Evolutionary conservation across 53 echinoderm and acorn worm genomes (phyloP), one percentile per base, ranked within the genome.

Genomic region (Hippasteria phrygiana): DNA sequence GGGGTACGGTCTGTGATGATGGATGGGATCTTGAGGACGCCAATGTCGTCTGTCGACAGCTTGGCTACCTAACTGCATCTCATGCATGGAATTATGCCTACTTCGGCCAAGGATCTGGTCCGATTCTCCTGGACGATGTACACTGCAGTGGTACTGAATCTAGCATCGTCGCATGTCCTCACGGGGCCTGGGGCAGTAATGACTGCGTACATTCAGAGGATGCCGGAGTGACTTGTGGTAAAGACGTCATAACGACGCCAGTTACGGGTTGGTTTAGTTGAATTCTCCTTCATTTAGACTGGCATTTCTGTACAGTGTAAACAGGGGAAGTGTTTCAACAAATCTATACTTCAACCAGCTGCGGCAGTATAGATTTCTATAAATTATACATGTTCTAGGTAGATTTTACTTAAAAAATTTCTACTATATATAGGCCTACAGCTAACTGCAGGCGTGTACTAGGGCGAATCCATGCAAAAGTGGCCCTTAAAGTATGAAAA

Each of bases 141-240:
- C 0, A n/a, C 1, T 41, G 39, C 41, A 0, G n/a, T 18, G 40
- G 72, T 18, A 18, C 17, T 5, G 39, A 72, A 72, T 40, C 24
- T 8, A 72, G 18, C 72, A 41, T 40, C 3, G 42, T 22, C 10
- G 13, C 34, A 8, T 71, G 86, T 5, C 18, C 2, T 43, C 40
- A 71, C 37, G 3, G 12, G 8, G 71, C 4, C 2, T 86, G 71
- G 71, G 33, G 20, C 13, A 31, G 1, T 24, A 3, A 86, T 27
- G 28, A 71, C 32, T 86, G 86, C 22, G 20, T 39, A 8, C 71
- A 86, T 35, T 50, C 3, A 33, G 86, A 86, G 33, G 86, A 86
- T 45, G 86, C 72, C 1, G 55, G 86, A 51, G 86, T 86, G 7
- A 24, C 72, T 3, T 86, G 35, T 86, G 72, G 8, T n/a, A 45